Conservation (phyloP, 2,113 vertebrate species). For the Oncorhynchus tshawytscha region DNA sequence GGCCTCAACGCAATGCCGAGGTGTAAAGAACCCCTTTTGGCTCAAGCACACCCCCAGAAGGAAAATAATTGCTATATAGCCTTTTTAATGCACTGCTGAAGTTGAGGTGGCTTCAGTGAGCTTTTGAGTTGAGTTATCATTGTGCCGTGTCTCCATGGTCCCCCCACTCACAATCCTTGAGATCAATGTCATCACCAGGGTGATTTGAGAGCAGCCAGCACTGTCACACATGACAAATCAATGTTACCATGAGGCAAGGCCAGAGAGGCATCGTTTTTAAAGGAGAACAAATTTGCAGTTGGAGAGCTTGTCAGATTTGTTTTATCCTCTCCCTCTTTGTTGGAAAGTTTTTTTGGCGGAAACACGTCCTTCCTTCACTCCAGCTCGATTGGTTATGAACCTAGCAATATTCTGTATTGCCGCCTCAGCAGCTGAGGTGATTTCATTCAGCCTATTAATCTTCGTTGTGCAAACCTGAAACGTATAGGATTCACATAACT, state of each 20-base stretch:
- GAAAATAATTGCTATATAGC: too few relatives aligned
- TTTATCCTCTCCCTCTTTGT: slow-evolving; percentile 50
- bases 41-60: too few relatives aligned
- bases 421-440: slow-evolving; percentile 8
- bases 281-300: slow-evolving; percentile 71
- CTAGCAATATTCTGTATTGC: slow-evolving; percentile 38
- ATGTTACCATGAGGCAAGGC: slow-evolving; percentile 73
- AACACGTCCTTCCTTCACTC: slow-evolving; percentile 48
- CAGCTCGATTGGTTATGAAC: slow-evolving; percentile 46
- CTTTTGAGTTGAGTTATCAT: slow-evolving; percentile 33
- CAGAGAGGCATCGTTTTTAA: slow-evolving; percentile 71
- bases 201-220: slow-evolving; percentile 71
- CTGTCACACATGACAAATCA: slow-evolving; percentile 76
- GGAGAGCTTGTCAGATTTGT: slow-evolving; percentile 68
- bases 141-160: not conserved
- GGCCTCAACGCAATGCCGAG: slow-evolving; percentile 44
- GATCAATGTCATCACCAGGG: slow-evolving; percentile 70
- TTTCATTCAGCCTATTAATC: slow-evolving; percentile 49
- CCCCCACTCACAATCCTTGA: slow-evolving; percentile 49
- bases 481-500: not conserved
- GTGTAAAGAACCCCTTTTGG: not conserved
- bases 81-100: too few relatives aligned
- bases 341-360: slow-evolving; percentile 55
- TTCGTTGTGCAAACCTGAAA: slow-evolving; percentile 4
- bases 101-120: slow-evolving; percentile 21